A percentile compares a stretch with the other conserved stretches of the same genome.
Evolutionary conservation across 2,113 vertebrate species (phyloP).

Genomic region (Theristicus caerulescens): DNA sequence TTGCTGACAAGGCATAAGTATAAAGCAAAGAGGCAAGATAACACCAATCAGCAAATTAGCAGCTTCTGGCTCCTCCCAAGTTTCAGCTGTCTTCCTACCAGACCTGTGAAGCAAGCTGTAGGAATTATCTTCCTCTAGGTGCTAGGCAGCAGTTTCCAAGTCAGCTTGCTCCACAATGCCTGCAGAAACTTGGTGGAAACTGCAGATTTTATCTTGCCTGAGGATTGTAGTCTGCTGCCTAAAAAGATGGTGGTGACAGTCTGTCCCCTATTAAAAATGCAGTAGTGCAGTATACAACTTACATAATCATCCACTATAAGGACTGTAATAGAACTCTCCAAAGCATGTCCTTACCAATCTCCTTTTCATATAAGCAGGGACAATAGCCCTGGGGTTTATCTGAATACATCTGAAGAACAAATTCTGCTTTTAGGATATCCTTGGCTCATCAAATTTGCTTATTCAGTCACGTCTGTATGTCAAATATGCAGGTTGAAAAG

Average conservation of each 20-base stretch:
- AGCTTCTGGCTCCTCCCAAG: conserved; percentile 6
- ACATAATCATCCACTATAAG: neutral
- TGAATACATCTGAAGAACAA: neutral
- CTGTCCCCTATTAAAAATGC: conserved; percentile 43
- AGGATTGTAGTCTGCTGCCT: neutral
- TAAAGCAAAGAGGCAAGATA: neutral
- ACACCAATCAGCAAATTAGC: neutral
- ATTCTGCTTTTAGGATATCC: neutral
- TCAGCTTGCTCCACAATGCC: neutral
- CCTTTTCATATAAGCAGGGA: neutral
- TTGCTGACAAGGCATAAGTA: neutral
- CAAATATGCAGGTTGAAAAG: neutral
- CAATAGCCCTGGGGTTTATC: neutral
- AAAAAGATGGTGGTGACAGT: conserved; percentile 10
- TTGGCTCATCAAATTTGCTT: neutral
- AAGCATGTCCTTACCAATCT: neutral
- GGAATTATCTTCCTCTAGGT: conserved; percentile 22
- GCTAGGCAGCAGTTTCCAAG: neutral
- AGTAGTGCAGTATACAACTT: neutral
- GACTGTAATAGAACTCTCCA: neutral
- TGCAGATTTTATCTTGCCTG: conserved; percentile 49
- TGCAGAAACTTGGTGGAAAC: conserved; percentile 35
- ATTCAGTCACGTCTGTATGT: neutral
- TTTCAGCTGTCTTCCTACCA: conserved; percentile 7
- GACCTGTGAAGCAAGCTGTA: conserved; percentile 30